Evolutionary conservation across 1,140 invertebrate genomes (phyloP).

Genomic region (Macrobrachium nipponense): DNA sequence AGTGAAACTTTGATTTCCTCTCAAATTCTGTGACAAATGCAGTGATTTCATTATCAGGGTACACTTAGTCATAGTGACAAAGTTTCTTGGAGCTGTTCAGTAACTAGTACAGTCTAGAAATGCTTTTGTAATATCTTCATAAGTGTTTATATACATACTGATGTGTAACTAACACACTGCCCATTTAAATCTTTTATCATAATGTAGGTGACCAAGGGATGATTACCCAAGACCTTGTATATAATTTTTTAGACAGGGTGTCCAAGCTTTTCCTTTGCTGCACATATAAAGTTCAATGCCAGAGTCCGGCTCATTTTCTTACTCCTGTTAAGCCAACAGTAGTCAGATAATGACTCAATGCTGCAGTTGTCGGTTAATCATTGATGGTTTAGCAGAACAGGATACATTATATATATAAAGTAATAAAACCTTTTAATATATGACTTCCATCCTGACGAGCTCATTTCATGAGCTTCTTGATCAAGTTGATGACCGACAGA

Average conservation of each 20-base stretch:
- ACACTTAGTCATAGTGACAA: too few relatives aligned
- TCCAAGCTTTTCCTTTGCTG: constrained; percentile 54
- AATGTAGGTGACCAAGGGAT: constrained; percentile 45
- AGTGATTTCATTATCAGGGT: too few relatives aligned
- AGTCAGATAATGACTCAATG: constrained; percentile 30
- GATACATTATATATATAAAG: constrained; percentile 31
- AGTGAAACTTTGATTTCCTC: too few relatives aligned
- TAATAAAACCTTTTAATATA: constrained; percentile 6
- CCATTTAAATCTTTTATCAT: constrained; percentile 59
- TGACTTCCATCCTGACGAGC: constrained; percentile 16
- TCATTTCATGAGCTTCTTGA: too few relatives aligned
- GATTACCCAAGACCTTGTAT: constrained; percentile 53
- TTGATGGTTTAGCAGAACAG: constrained; percentile 42
- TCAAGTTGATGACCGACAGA: too few relatives aligned
- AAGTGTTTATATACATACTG: constrained; percentile 51
- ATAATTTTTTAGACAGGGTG: constrained; percentile 60
- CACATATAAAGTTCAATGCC: constrained; percentile 49
- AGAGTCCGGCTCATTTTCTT: constrained; percentile 31
- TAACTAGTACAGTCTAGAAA: too few relatives aligned
- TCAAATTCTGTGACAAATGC: too few relatives aligned
- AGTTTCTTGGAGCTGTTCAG: too few relatives aligned
- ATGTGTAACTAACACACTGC: constrained; percentile 58
- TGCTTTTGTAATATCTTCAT: too few relatives aligned
- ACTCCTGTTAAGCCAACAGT: constrained; percentile 13
- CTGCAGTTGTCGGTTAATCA: constrained; percentile 44